Evolutionary conservation across 2,888 invertebrate species (phyloP), one percentile per base, ranked within the genome.

Genomic region (Apodemia mormo): DNA sequence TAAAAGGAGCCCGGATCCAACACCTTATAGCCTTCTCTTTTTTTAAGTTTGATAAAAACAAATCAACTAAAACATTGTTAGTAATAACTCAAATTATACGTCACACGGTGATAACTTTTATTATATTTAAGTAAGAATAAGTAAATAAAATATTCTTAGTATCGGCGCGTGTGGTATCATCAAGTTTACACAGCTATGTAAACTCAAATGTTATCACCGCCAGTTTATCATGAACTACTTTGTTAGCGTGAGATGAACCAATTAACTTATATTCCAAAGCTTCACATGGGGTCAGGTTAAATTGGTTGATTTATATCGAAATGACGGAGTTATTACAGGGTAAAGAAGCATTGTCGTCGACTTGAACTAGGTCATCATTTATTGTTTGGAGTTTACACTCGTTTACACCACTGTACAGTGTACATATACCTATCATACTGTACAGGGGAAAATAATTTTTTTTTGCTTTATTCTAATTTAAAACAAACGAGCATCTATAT

Each of bases 181-280:
- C 87, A 87, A 83, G 86, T 93, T 93, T 90, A 87, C 85, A 85
- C 93, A 93, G 92, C 92, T 93, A 92, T 85, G 84, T 84, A 92
- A 92, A 92, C 92, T 83, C 74, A 75, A 76, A 75, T 79, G 81
- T 81, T 85, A 87, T 84, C 85, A 84, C 56, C 77, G 81, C 87
- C 88, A 85, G 81, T 75, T 76, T 77, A 80, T 77, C 79, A 78
- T 70, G 75, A 71, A 37, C 61, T 64, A 64, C 37, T 33, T 14
- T 64, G 33, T 33, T 64, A 33, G n/a, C 37, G 33, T 37, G 14
- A 37, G 33, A 64, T 37, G 61, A 64, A 64, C 61, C n/a, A 7
- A 37, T 64, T 14, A 14, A 14, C 33, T 64, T 37, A 37, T 33
- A 64, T 56, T 56, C 49, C 14, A 33, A 56, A 40, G 64, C 29